Base-by-base conservation (phyloP, 2,113 vertebrate species). In the Clarias magur region DNA sequence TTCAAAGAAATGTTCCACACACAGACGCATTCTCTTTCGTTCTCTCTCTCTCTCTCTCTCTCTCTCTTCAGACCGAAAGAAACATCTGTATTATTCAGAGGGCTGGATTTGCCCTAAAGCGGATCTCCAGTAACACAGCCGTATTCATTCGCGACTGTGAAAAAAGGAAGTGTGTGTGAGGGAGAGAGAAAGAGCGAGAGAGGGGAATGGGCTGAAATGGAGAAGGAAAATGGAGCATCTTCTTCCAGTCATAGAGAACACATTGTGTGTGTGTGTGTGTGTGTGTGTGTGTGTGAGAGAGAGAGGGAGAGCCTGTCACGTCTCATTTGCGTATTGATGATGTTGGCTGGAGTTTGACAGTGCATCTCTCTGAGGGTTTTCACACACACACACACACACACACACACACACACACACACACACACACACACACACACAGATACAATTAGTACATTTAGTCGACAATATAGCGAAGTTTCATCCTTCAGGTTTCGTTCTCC, bases 71-170 rank as follows among this genome's bases (percentile, higher is more conserved):
- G 92, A 63, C 76, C 11, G 11, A 23, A 82, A 91, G 75, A 91
- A 93, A 94, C 94, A 94, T 94, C 93, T 94, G 94, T 92, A 93
- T 92, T 93, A 93, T 92, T 93, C 93, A 93, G 92, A 93, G 90
- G 92, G 91, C 92, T 62, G 42, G 85, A 42, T 88, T 78, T 92
- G 91, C 92, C 92, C 93, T 83, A 88, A 91, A 93, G 93, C 94
- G 87, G 91, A 84, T 83, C 87, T 89, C 91, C 91, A 83, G 88
- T 91, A 93, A 95, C 94, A 95, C 93, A 94, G 94, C 90, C 86
- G 91, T 93, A 94, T 95, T 95, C 94, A 94, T 94, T 82, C 70
- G 82, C 86, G 88, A 89, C 91, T 88, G 90, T 73, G 88, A 91
- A 88, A 90, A 94, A 93, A 93, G 93, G 93, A 94, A 93, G 94